Base-by-base conservation (phyloP, 2,113 vertebrate species). In the Passer domesticus region DNA sequence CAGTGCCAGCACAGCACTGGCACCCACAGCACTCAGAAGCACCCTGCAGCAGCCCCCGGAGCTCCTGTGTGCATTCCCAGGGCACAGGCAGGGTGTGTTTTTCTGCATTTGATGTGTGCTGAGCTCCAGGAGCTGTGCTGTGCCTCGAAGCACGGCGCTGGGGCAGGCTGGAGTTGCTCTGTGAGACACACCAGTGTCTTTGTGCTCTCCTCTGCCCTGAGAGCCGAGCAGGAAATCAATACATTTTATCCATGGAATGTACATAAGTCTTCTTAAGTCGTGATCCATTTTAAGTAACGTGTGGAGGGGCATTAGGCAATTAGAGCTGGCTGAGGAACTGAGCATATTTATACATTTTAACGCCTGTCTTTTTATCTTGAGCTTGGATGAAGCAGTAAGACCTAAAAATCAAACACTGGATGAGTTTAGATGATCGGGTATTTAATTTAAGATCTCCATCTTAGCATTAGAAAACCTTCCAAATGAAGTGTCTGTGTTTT, bases 341-440 rank as follows among this genome's bases (percentile, higher is more conserved):
- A 90, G 79, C 31, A 4, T 62, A 83, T 93, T 92, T 92, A 69
- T 83, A 59, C 76, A 82, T 80, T 80, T 83, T 50, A 89, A 77
- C 16, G 1, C 25, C 47, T 43, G 31, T 9, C 90, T 83, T 86
- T 83, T 77, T 47, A 60, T 70, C 86, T 70, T 47, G 27, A 52
- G 55, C 79, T 95, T 6, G 82, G 62, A 56, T 53, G 82, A 76
- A 76, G 78, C 90, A 52, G 70, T 3, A 41, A 86, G 79, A 70
- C 58, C 75, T 76, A 80, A 83, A 84, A 94, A 75, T 62, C 87
- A 87, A 87, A 81, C 80, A 64, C 16, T 39, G 41, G 44, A 35
- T 91, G 83, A 90, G 81, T 75, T 89, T 20, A 86, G 60, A 63
- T 50, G 56, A 74, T 41, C 2, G 4, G 60, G 37, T 92, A 37